A percentile compares a stretch with the other conserved stretches of the same genome.
These are phyloP conservation scores for Diarsia dahlii DNA, from an alignment of 2,888 invertebrate species.

Conservation along the genomic window DNA sequence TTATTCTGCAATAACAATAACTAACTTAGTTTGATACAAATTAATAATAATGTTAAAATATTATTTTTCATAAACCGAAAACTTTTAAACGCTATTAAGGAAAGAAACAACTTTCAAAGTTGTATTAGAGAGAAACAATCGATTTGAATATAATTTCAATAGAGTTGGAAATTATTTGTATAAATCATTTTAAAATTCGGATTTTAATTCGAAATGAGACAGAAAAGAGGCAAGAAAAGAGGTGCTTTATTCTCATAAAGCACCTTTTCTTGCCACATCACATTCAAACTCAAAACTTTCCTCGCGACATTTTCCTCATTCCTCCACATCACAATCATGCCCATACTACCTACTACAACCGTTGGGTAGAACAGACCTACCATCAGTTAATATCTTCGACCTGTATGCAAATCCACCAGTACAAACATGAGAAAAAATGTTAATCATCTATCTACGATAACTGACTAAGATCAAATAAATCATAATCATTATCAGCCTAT, in stretches of 20 bases:
- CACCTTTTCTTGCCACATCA: too few species aligned
- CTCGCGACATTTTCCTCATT: too few species aligned
- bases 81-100: conserved; percentile 12
- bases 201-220: neutral
- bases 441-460: neutral
- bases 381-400: neutral
- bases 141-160: neutral
- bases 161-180: neutral
- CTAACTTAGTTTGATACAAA: neutral
- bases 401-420: neutral
- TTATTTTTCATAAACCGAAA: neutral
- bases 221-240: too few species aligned
- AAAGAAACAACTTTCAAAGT: conserved; percentile 3
- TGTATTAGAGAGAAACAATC: neutral
- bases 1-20: conserved; percentile 16
- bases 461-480: conserved; percentile 29
- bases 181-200: neutral
- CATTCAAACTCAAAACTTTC: too few species aligned
- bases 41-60: conserved; percentile 14
- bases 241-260: too few species aligned
- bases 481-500: conserved; percentile 14
- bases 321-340: too few species aligned
- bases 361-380: neutral
- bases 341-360: too few species aligned
- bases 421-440: neutral